Conservation (phyloP, 2,888 invertebrate genomes). For the Meteorus colon region DNA sequence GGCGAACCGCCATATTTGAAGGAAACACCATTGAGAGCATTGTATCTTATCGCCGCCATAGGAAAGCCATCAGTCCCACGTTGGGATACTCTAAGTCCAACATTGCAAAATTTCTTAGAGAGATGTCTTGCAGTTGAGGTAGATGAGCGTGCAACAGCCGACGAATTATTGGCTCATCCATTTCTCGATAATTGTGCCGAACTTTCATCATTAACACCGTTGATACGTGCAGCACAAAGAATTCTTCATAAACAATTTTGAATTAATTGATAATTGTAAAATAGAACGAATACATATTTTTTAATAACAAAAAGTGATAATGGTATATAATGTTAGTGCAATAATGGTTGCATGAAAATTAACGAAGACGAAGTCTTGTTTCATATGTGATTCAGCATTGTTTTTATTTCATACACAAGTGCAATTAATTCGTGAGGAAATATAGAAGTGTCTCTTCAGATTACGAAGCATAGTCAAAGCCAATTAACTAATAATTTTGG, state of each 20-base stretch:
- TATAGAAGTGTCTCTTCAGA: background rate
- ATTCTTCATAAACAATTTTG: conserved; percentile 79
- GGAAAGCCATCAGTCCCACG: conserved; percentile 93
- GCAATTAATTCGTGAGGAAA: conserved; percentile 19
- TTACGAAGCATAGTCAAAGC: background rate
- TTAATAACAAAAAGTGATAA: background rate
- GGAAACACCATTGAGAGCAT: conserved; percentile 92
- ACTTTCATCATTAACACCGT: conserved; percentile 86
- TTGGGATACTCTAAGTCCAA: conserved; percentile 85
- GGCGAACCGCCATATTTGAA: conserved; percentile 98
- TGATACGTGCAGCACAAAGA: conserved; percentile 93
- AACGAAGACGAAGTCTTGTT: background rate
- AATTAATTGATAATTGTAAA: background rate
- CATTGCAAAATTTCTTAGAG: conserved; percentile 89
- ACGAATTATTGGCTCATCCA: conserved; percentile 85
- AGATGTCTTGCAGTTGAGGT: conserved; percentile 91
- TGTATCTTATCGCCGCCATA: conserved; percentile 96
- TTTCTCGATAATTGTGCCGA: conserved; percentile 88
- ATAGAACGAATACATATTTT: background rate
- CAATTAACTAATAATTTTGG: conserved; percentile 27
- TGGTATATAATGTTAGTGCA: conserved; percentile 9
- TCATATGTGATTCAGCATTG: conserved; percentile 10
- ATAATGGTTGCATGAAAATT: conserved; percentile 11
- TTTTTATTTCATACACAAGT: conserved; percentile 4
- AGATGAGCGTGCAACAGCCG: conserved; percentile 84